A percentile compares a stretch with the other conserved stretches of the same genome.
Conservation (phyloP, 2,113 vertebrate species). For the Larimichthys polyactis region DNA sequence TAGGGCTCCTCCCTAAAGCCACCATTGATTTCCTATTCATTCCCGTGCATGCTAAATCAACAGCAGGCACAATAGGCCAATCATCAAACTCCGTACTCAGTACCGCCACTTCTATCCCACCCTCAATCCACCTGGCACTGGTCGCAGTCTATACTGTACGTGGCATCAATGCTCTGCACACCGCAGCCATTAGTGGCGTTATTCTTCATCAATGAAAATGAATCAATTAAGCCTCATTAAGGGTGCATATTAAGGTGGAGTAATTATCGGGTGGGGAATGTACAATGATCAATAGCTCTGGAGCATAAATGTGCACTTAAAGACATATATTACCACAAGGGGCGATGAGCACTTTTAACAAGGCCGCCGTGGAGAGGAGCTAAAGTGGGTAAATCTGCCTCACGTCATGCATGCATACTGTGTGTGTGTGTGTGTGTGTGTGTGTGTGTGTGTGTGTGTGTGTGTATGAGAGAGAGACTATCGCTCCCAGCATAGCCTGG, state of each 20-base stretch:
- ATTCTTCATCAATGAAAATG: constrained; percentile 80
- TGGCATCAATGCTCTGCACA: constrained; percentile 63
- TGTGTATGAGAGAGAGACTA: constrained; percentile 34
- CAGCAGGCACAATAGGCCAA: constrained; percentile 86
- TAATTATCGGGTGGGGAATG: constrained; percentile 77
- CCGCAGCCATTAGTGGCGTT: constrained; percentile 72
- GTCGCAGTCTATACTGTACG: constrained; percentile 67
- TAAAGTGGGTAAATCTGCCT: constrained; percentile 69
- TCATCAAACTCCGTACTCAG: constrained; percentile 74
- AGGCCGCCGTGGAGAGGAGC: constrained; percentile 64
- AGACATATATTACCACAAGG: constrained; percentile 81
- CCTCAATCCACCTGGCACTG: constrained; percentile 78
- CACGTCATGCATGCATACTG: constrained; percentile 43
- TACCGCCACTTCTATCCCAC: constrained; percentile 62
- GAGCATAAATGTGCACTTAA: constrained; percentile 81
- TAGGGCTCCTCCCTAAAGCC: constrained; percentile 66
- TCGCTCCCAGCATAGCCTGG: constrained; percentile 50
- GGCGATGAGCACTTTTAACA: constrained; percentile 79
- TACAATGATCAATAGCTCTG: constrained; percentile 79
- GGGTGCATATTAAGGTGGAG: constrained; percentile 80
- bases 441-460: constrained; percentile 38
- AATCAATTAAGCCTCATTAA: constrained; percentile 82
- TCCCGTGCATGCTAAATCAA: constrained; percentile 84
- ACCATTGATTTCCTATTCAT: constrained; percentile 88
- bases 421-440: constrained; percentile 42